Base-by-base conservation (phyloP, 1,140 invertebrate genomes). In the Atopsyche davidsoni region DNA sequence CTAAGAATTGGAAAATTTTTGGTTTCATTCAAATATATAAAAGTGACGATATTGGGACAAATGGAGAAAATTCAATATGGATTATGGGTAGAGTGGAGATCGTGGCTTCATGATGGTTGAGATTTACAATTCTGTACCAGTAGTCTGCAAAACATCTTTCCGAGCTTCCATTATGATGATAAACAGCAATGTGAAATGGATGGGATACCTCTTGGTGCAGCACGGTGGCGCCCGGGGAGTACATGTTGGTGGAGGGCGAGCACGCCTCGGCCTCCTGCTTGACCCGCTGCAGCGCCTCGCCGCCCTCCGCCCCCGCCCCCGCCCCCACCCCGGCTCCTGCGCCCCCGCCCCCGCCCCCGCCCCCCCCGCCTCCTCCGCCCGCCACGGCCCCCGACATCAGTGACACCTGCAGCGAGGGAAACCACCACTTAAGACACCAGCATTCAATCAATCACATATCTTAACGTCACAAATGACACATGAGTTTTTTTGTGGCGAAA, bases 181-280 rank as follows among this genome's bases (percentile, higher is more conserved):
- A 28, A 28, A n/a, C 6, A 28, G 6, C 25, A 28, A 28, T n/a
- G n/a, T 6, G 6, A 28, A 28, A 28, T 7, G 25, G 25, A n/a
- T 4, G 42, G 10, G 11, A 39, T 53, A 53, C 52, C 40, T 51
- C 46, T 4, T 51, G 46, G 19, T 55, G 47, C 18, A 52, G 41
- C 4, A 58, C 53, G 14, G 57, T 58, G 41, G 57, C 24, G 23
- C 52, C 48, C 13, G 56, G 56, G 2, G 57, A 58, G 42, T 55
- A 58, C 52, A 58, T 54, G 41, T 55, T 55, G 19, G 57, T 58
- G 39, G 57, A 58, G 9, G 57, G 52, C 2, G 57, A 58, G 35
- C 57, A 58, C 22, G 53, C 57, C 24, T 58, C 57, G 10, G 45
- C 40, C 34, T 58, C 57, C 40, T 58, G 57, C 41, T 58, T 58